Evolutionary conservation across 2,888 invertebrate species (phyloP), one percentile per base, ranked within the genome.

Genomic region (Rhagonycha lutea): DNA sequence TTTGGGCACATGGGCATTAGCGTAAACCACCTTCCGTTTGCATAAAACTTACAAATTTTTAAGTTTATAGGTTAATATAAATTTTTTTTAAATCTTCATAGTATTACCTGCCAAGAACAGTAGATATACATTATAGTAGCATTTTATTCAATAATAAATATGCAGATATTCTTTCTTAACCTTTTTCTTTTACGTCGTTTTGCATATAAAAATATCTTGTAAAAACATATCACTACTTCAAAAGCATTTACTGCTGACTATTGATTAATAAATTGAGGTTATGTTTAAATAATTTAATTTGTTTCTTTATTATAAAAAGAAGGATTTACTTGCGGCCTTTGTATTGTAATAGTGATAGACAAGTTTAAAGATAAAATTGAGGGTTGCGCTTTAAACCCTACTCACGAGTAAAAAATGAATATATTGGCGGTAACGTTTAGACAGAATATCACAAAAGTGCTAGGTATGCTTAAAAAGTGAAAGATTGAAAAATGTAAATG

Each of bases 361-460:
- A 73, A 63, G 61, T 14, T 29, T 14, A 32, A 11, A 73, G 69
- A 73, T 69, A 63, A 73, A 73, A 74, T 72, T 72, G 68, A 68
- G 69, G 62, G 68, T 72, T 68, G 23, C 47, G 29, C 72, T 72
- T 71, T 61, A 47, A 14, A 24, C 72, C 68, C 68, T 24, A 70
- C 71, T 75, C 75, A 75, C 62, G 28, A 68, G 61, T 70, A 68
- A 72, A 75, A 75, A 71, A 71, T 63, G 69, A 72, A 72, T 61
- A 73, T 61, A 14, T 47, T 47, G 47, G n/a, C 4, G n/a, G 47
- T 76, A 73, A 73, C 73, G 72, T 76, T 76, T 76, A 76, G 76
- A 76, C 73, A 76, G 70, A 72, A 68, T 47, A 47, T 61, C 69
- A 72, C 47, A 75, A 75, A 71, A 72, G 67, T 28, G 69, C 62